These are phyloP conservation scores for Gymnorhina tibicen DNA, from an alignment of 2,113 vertebrate species.

Conservation along the genomic window DNA sequence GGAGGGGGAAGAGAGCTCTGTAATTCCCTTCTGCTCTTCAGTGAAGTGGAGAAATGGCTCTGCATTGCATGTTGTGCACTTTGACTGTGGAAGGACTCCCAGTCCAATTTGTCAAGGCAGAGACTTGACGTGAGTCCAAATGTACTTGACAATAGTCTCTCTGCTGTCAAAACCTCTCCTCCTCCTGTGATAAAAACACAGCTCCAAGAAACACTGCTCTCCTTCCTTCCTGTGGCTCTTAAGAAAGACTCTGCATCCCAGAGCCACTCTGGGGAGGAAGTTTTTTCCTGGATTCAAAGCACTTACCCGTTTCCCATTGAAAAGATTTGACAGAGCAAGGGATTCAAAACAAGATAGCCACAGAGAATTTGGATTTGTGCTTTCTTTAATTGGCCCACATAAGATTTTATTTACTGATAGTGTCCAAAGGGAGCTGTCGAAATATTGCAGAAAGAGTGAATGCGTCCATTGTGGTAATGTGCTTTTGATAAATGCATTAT, in stretches of 20 bases:
- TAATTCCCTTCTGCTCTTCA: not conserved
- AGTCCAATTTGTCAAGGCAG: slow-evolving; percentile 22
- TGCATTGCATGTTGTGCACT: not conserved
- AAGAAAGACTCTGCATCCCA: not conserved
- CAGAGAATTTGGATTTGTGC: slow-evolving; percentile 4
- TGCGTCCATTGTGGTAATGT: slow-evolving; percentile 13
- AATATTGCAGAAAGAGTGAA: slow-evolving; percentile 24
- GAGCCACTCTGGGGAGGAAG: not conserved
- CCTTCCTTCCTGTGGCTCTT: slow-evolving; percentile 10
- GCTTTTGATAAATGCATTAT: slow-evolving; percentile 58
- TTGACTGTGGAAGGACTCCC: not conserved
- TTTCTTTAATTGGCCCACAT: slow-evolving; percentile 32
- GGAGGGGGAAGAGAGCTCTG: not conserved
- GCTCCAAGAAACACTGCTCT: not conserved
- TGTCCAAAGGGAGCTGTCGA: slow-evolving; percentile 24
- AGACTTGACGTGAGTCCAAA: slow-evolving; percentile 4
- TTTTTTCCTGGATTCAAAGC: not conserved
- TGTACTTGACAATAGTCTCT: slow-evolving; percentile 16
- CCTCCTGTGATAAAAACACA: slow-evolving; percentile 23
- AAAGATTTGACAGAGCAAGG: not conserved
- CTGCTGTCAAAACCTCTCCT: slow-evolving; percentile 37
- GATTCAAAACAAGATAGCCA: not conserved
- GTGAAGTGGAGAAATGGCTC: not conserved
- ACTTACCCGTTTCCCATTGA: not conserved
- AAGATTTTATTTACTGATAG: slow-evolving; percentile 48